phyloP scores from a whole-genome alignment of 2,888 invertebrate genomes.

The Thelaira solivaga region DNA sequence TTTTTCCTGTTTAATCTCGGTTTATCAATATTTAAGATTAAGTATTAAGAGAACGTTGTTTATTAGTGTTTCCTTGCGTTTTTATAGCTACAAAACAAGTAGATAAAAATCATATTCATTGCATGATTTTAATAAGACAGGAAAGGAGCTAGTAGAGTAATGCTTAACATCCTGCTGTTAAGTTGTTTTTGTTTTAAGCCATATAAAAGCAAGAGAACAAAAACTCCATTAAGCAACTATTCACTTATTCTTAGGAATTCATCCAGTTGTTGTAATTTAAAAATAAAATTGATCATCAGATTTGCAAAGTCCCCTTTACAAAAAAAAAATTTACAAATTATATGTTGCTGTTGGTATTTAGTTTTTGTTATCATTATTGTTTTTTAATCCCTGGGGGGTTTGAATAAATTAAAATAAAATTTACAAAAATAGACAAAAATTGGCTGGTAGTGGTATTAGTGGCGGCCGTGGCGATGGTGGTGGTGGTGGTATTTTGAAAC shows the following conservation, averaged over 20 bases:
- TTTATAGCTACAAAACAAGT: background rate
- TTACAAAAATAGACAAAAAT: background rate
- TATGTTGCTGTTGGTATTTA: background rate
- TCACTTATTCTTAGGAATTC: constrained; percentile 6
- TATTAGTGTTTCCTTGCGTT: background rate
- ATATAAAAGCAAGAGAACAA: background rate
- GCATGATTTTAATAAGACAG: background rate
- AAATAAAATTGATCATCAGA: constrained; percentile 21
- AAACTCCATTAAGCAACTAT: constrained; percentile 6
- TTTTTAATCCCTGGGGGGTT: constrained; percentile 27
- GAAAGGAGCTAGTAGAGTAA: too few relatives aligned
- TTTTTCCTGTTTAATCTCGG: background rate
- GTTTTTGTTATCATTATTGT: background rate
- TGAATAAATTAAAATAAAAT: constrained; percentile 49
- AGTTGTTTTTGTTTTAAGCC: background rate
- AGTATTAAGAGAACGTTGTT: too few relatives aligned
- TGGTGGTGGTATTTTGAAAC: background rate
- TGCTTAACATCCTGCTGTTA: background rate
- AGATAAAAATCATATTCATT: constrained; percentile 9
- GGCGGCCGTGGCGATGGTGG: constrained; percentile 3
- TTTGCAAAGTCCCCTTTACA: background rate
- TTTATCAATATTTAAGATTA: constrained; percentile 33
- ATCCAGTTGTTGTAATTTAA: constrained; percentile 35
- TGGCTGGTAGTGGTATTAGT: background rate
- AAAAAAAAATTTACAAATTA: constrained; percentile 12